Evolutionary conservation across 2,113 vertebrate genomes (phyloP).

Genomic region (Lucifuga dentata): DNA sequence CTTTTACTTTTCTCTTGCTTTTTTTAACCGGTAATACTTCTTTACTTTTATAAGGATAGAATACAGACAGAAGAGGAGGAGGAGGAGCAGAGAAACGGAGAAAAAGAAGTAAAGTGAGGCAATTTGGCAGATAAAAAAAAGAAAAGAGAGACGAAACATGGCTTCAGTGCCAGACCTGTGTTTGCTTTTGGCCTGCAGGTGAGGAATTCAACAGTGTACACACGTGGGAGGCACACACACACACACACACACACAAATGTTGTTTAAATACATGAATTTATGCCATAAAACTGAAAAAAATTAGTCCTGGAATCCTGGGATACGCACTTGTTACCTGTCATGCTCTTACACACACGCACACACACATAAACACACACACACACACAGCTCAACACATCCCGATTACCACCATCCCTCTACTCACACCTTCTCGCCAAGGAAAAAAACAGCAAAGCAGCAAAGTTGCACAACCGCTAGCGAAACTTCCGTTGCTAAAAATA

Average conservation of each 20-base stretch:
- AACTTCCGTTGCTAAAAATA: conserved; percentile 66
- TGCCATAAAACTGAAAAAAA: too few relatives aligned
- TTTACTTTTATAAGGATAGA: too few relatives aligned
- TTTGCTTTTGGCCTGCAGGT: neutral
- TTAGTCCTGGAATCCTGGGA: neutral
- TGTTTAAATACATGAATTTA: conserved; percentile 33
- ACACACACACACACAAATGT: neutral
- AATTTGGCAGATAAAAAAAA: too few relatives aligned
- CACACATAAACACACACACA: conserved; percentile 12
- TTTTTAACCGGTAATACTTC: too few relatives aligned
- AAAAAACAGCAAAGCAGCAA: neutral
- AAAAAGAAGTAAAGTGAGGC: too few relatives aligned
- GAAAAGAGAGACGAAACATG: too few relatives aligned
- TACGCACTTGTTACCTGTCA: conserved; percentile 12
- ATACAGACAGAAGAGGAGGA: too few relatives aligned
- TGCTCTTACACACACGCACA: conserved; percentile 5
- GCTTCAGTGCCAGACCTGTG: too few relatives aligned
- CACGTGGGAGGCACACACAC: neutral
- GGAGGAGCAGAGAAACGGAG: too few relatives aligned
- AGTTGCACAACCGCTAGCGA: conserved; percentile 28
- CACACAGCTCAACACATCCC: conserved; percentile 1
- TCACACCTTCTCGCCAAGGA: conserved; percentile 36
- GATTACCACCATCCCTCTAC: conserved; percentile 10
- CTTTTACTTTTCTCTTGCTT: too few relatives aligned
- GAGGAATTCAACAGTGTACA: too few relatives aligned